Evolutionary conservation across 2,888 invertebrate genomes (phyloP), one percentile per base, ranked within the genome.

Genomic region (Dermolepida albohirtum): DNA sequence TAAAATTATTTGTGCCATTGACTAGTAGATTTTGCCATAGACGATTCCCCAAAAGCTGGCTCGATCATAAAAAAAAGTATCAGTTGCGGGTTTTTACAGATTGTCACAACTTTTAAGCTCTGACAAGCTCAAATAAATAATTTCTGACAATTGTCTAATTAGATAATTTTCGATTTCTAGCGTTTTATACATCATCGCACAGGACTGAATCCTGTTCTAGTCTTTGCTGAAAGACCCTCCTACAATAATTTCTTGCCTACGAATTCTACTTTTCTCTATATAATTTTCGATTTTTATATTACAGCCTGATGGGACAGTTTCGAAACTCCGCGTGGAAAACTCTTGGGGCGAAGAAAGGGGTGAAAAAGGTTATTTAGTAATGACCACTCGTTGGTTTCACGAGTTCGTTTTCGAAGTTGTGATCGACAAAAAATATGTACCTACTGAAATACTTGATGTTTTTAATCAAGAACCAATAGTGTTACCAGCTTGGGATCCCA

Each of bases 401-500:
- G 94, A 95, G 78, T 95, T 93, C 77, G 92, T 92, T 0, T 94
- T 93, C 78, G 95, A 96, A 86, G 91, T 95, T 71, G 96, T 94
- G 1, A 90, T 96, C 22, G 95, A 96, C 81, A 94, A 93, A 83
- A 93, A 92, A 78, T 90, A 87, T 78, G 89, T 96, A 22, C 89
- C 94, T 6, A 83, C 86, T 1, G 89, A 92, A 49, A 90, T 95
- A 7, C 77, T 95, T 74, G 88, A 89, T 68, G 92, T 95, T 12
- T 92, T 92, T 79, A 86, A 91, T 55, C 90, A 92, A 80, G 87
- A 90, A 68, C 92, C 95, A 0, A 88, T 89, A 69, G 88, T 92
- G 41, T 84, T 96, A 77, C 96, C 96, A 2, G 95, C 96, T 0
- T 96, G 96, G 96, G 96, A 96, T 83, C 96, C 96, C 1, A 95